Evolutionary conservation across 2,888 invertebrate species (phyloP).

Genomic region (Sclerodermus sp.): DNA sequence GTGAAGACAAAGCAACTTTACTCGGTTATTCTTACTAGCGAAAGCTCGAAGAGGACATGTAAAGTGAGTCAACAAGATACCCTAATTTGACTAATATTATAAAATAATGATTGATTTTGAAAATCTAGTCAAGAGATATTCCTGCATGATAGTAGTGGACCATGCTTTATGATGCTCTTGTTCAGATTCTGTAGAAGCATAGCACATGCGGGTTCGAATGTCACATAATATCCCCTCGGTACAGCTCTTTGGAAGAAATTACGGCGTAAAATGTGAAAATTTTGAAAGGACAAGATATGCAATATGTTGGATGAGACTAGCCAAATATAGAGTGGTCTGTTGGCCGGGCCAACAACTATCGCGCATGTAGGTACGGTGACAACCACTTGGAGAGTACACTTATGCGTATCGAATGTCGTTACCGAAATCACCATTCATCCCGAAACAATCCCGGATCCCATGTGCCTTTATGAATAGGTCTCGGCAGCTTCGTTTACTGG

Average conservation of each 20-base stretch:
- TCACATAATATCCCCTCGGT: constrained; percentile 33
- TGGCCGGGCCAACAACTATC: constrained; percentile 47
- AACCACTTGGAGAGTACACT: constrained; percentile 44
- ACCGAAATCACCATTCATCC: constrained; percentile 47
- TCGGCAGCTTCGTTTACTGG: constrained; percentile 45
- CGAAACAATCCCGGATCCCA: constrained; percentile 59
- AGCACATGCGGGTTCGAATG: constrained; percentile 28
- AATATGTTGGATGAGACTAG: constrained; percentile 56
- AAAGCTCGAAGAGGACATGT: constrained; percentile 1
- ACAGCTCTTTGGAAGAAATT: constrained; percentile 26
- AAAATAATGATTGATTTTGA: too few relatives aligned
- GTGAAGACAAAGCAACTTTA: too few relatives aligned
- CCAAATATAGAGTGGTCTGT: constrained; percentile 56
- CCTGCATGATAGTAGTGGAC: constrained; percentile 14
- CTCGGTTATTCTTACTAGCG: too few relatives aligned
- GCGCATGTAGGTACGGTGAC: constrained; percentile 40
- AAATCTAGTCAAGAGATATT: neutral
- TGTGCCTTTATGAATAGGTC: constrained; percentile 58
- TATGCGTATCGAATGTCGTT: constrained; percentile 41
- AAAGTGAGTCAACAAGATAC: neutral
- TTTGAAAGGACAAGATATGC: constrained; percentile 45
- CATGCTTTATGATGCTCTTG: constrained; percentile 32
- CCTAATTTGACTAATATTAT: neutral
- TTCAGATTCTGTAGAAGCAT: constrained; percentile 26
- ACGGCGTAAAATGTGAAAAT: constrained; percentile 36